Base-by-base conservation (phyloP, 2,113 vertebrate species). In the Lampris megalopsis region DNA sequence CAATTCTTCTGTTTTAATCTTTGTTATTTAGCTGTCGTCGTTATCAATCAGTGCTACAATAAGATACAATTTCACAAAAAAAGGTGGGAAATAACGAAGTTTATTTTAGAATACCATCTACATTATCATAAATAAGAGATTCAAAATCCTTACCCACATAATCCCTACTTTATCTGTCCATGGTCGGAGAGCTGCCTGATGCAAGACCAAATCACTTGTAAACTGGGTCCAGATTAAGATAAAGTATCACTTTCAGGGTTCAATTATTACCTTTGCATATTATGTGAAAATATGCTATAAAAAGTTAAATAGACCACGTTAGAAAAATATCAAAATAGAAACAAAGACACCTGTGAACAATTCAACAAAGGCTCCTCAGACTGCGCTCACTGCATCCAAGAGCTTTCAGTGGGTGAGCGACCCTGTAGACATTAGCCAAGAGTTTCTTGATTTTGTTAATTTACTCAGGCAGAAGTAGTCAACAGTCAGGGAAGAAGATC, bases 301-400 rank as follows among this genome's bases (percentile, higher is more conserved):
- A 88, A 91, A 86, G 65, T 64, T 79, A 35, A 83, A 86, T 67
- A 82, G 60, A 1, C 66, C 61, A 63, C 60, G 88, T 89, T 91
- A 91, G 89, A 92, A 93, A 93, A 93, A 91, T 90, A 92, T 90
- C 84, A 88, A 92, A 91, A 90, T 85, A 82, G 82, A 88, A 89
- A 88, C 24, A 71, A 79, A 80, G 41, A 71, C 48, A 24, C 57
- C 35, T 42, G 24, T 9, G 24, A 54, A 75, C 7, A 45, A 40
- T 82, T 50, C n/a, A 36, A 75, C 62, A 54, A 49, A 80, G 60
- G 71, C 75, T 63, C 24, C 9, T 47, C 70, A 48, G 53, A 81
- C 52, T 9, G 43, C 52, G 47, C 24, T 7, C 47, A n/a, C 5
- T 59, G 57, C 61, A 63, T 7, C 59, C 59, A 8, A 3, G 40